phyloP scores from a whole-genome alignment of 2,888 invertebrate species.

The Leptinotarsa peninsularis region DNA sequence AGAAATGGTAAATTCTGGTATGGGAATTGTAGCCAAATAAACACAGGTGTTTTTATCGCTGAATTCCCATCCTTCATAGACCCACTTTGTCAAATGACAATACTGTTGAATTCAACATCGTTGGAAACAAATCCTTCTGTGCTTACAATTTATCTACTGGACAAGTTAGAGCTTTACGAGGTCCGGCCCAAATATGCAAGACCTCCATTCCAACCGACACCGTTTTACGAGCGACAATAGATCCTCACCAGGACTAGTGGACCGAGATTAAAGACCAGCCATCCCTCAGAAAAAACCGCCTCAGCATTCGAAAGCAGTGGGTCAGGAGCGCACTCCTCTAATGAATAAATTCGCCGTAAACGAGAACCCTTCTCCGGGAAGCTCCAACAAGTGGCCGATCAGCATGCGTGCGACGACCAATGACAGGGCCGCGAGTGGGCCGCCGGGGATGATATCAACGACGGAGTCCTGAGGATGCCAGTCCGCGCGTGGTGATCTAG shows the following conservation, averaged over 20 bases:
- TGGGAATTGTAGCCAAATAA: too few species aligned
- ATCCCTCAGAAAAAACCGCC: slow-evolving; percentile 8
- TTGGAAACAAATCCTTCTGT: too few species aligned
- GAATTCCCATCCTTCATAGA: too few species aligned
- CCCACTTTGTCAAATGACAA: too few species aligned
- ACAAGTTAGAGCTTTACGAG: too few species aligned
- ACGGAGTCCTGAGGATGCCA: slow-evolving; percentile 57
- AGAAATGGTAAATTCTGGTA: too few species aligned
- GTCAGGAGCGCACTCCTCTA: slow-evolving; percentile 43
- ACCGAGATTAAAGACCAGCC: slow-evolving; percentile 5
- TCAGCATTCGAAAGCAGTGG: slow-evolving; percentile 36
- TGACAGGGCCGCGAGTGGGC: slow-evolving; percentile 57
- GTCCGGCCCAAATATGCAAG: too few species aligned
- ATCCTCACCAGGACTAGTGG: background rate
- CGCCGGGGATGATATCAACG: slow-evolving; percentile 61
- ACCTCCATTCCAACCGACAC: too few species aligned
- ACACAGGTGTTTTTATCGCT: too few species aligned
- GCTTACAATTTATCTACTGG: too few species aligned
- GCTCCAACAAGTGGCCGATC: slow-evolving; percentile 57
- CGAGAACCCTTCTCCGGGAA: slow-evolving; percentile 32
- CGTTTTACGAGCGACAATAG: too few species aligned
- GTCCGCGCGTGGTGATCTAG: slow-evolving; percentile 60
- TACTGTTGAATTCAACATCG: too few species aligned
- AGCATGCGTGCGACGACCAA: slow-evolving; percentile 62
- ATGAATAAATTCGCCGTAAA: slow-evolving; percentile 48